These are phyloP conservation scores for Carassius auratus DNA, from an alignment of 2,113 vertebrate species.

Conservation along the genomic window DNA sequence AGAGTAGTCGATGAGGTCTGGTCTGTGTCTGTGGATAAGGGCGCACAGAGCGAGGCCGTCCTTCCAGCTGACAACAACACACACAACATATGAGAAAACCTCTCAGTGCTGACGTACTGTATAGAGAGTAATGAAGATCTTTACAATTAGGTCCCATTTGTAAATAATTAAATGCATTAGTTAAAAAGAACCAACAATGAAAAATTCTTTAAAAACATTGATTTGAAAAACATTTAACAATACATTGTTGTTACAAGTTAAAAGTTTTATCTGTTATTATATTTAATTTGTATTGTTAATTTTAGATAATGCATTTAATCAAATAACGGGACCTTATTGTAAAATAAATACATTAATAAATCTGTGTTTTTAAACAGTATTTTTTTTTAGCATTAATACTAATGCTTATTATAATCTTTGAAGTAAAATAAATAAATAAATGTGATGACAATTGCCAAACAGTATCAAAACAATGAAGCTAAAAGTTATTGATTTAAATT, in stretches of 20 bases:
- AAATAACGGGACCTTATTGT: no score
- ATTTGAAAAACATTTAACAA: no score
- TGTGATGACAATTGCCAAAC: neutral
- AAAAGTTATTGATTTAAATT: no score
- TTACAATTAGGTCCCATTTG: neutral
- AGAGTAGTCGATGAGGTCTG: constrained; percentile 90
- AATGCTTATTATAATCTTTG: neutral
- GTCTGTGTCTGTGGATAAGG: constrained; percentile 93
- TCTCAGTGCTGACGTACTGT: no score
- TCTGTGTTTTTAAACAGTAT: neutral
- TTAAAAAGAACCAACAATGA: neutral
- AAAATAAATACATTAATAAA: no score
- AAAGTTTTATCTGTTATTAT: no score
- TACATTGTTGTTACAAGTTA: no score
- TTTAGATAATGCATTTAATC: no score
- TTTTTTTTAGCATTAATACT: neutral
- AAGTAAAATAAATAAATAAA: neutral
- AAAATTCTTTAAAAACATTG: neutral
- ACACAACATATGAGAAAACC: neutral
- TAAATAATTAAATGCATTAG: neutral
- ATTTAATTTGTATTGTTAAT: no score
- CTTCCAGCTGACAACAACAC: constrained; percentile 81
- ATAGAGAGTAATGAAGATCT: neutral
- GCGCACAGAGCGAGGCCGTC: constrained; percentile 91
- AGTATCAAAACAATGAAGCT: neutral